Percentiles rank a stretch among this genome's conserved stretches.
phyloP scores from a whole-genome alignment of 2,888 invertebrate species.

The Aproaerema taeniolella region DNA sequence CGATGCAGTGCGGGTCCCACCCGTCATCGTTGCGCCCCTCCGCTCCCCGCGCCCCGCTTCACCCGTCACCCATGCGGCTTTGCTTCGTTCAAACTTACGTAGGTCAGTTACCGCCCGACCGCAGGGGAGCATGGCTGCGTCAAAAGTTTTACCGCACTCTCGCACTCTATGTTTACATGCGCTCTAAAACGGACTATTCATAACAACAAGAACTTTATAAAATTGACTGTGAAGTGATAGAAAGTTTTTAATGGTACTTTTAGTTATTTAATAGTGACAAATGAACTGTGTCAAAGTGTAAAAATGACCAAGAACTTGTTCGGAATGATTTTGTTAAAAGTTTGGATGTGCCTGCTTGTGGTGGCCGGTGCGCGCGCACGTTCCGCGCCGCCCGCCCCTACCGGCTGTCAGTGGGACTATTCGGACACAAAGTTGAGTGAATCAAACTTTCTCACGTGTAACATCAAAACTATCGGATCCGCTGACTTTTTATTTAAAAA shows the following conservation, averaged over 20 bases:
- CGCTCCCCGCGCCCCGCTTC: slow-evolving; percentile 48
- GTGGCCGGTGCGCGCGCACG: slow-evolving; percentile 74
- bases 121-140: slow-evolving; percentile 76
- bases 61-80: slow-evolving; percentile 69
- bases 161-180: slow-evolving; percentile 72
- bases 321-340: slow-evolving; percentile 73
- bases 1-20: slow-evolving; percentile 70
- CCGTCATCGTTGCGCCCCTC: slow-evolving; percentile 51
- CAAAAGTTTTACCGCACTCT: slow-evolving; percentile 69
- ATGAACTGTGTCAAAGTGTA: slow-evolving; percentile 63
- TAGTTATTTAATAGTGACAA: slow-evolving; percentile 57
- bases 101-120: slow-evolving; percentile 79
- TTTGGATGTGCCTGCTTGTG: slow-evolving; percentile 70
- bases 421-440: slow-evolving; percentile 75
- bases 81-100: slow-evolving; percentile 77
- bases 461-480: slow-evolving; percentile 84
- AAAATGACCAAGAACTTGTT: slow-evolving; percentile 63
- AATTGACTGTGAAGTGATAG: slow-evolving; percentile 49
- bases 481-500: slow-evolving; percentile 83
- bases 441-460: slow-evolving; percentile 81
- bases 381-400: slow-evolving; percentile 78
- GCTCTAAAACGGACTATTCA: slow-evolving; percentile 57
- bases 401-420: slow-evolving; percentile 86
- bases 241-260: slow-evolving; percentile 45
- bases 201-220: slow-evolving; percentile 48